Conservation (phyloP, 1,140 invertebrate genomes). For the Cherax quadricarinatus region DNA sequence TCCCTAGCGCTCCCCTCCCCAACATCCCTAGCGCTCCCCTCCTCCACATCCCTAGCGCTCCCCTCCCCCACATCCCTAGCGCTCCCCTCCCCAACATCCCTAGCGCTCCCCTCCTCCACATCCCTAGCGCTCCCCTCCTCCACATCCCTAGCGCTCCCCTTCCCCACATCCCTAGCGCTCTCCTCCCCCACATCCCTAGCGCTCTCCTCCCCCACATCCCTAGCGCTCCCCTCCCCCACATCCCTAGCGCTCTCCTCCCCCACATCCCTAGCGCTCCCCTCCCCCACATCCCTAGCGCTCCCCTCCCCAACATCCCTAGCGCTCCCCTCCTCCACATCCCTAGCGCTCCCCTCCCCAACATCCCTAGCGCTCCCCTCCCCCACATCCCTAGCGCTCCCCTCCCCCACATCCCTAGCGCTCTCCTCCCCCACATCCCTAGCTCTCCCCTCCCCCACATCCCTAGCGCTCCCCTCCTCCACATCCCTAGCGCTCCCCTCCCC, state of each 20-base stretch:
- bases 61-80: background rate
- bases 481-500: background rate
- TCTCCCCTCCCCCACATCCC: no score
- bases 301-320: no score
- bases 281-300: no score
- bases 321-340: no score
- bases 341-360: background rate
- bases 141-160: no score
- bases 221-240: background rate
- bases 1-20: background rate
- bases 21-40: no score
- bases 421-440: background rate
- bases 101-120: no score
- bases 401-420: no score
- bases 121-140: background rate
- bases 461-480: background rate
- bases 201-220: no score
- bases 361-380: background rate
- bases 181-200: background rate
- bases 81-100: background rate
- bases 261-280: background rate
- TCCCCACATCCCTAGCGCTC: no score
- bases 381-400: background rate
- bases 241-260: no score
- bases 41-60: no score